A percentile compares a stretch with the other conserved stretches of the same genome.
These are phyloP conservation scores for Theretra japonica DNA, from an alignment of 2,888 invertebrate genomes.

Conservation along the genomic window DNA sequence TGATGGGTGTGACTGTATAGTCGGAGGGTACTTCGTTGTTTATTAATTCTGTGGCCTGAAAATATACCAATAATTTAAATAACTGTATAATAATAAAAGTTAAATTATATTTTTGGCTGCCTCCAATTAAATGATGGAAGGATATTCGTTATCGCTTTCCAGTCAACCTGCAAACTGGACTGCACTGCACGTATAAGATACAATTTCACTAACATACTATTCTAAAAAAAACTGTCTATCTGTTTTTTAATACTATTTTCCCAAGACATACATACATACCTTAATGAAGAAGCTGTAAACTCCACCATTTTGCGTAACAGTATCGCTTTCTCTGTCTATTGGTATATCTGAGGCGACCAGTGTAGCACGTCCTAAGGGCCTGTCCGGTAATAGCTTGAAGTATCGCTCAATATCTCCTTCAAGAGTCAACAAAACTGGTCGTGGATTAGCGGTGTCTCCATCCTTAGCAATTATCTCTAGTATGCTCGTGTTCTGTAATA, in stretches of 20 bases:
- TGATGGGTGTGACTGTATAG: constrained; percentile 87
- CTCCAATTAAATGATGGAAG: too few species aligned
- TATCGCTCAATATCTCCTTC: constrained; percentile 89
- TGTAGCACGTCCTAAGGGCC: constrained; percentile 83
- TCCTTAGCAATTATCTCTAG: constrained; percentile 90
- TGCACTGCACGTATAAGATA: too few species aligned
- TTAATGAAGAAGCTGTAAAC: constrained; percentile 89
- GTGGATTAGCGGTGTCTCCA: constrained; percentile 91
- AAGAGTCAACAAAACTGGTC: constrained; percentile 87
- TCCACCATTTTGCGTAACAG: constrained; percentile 90
- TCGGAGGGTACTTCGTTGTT: constrained; percentile 89
- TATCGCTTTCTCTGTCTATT: constrained; percentile 90
- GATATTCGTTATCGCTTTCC: too few species aligned
- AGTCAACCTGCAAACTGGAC: too few species aligned
- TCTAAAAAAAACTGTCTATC: too few species aligned
- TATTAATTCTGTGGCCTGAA: constrained; percentile 89
- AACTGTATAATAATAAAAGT: too few species aligned
- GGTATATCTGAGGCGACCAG: constrained; percentile 87
- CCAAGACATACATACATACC: constrained; percentile 55
- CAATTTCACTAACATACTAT: too few species aligned
- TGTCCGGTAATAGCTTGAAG: constrained; percentile 86
- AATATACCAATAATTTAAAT: constrained; percentile 31
- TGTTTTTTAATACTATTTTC: too few species aligned
- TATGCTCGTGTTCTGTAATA: constrained; percentile 85
- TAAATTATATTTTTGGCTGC: too few species aligned